Conservation (phyloP, 2,888 invertebrate species). For the Julus scanicus region DNA sequence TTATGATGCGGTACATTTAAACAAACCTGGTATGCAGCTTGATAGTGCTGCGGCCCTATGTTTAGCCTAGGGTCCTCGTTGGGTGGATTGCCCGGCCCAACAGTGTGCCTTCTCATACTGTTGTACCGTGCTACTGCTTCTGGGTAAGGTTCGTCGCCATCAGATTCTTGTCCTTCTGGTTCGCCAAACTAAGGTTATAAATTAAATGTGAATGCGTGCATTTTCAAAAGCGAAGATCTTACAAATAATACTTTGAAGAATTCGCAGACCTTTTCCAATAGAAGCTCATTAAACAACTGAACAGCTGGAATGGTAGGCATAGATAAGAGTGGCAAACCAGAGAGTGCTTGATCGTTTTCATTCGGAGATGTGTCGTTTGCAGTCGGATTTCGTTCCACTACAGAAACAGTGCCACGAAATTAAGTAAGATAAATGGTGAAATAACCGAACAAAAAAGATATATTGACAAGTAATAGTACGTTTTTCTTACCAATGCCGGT, state of each 20-base stretch:
- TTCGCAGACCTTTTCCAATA: conserved; percentile 57
- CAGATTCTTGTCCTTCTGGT: conserved; percentile 67
- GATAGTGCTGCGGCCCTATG: conserved; percentile 64
- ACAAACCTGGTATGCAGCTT: conserved; percentile 62
- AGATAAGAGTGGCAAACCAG: conserved; percentile 48
- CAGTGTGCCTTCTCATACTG: conserved; percentile 87
- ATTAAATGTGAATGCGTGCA: neutral
- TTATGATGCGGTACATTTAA: neutral
- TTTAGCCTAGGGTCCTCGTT: conserved; percentile 67
- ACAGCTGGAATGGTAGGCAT: conserved; percentile 56
- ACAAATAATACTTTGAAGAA: neutral
- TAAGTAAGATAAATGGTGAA: neutral
- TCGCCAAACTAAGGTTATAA: conserved; percentile 69
- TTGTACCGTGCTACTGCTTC: conserved; percentile 67
- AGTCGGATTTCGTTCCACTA: conserved; percentile 59
- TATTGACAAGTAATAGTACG: neutral
- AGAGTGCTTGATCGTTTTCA: conserved; percentile 39
- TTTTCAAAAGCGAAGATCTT: neutral
- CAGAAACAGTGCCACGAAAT: neutral
- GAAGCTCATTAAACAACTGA: conserved; percentile 54
- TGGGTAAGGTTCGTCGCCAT: conserved; percentile 65
- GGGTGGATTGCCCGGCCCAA: conserved; percentile 91
- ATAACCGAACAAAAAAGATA: neutral
- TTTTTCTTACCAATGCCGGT: conserved; percentile 72
- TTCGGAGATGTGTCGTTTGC: conserved; percentile 56